These are phyloP conservation scores for Epinotia demarniana DNA, from an alignment of 2,888 invertebrate species.

Conservation along the genomic window DNA sequence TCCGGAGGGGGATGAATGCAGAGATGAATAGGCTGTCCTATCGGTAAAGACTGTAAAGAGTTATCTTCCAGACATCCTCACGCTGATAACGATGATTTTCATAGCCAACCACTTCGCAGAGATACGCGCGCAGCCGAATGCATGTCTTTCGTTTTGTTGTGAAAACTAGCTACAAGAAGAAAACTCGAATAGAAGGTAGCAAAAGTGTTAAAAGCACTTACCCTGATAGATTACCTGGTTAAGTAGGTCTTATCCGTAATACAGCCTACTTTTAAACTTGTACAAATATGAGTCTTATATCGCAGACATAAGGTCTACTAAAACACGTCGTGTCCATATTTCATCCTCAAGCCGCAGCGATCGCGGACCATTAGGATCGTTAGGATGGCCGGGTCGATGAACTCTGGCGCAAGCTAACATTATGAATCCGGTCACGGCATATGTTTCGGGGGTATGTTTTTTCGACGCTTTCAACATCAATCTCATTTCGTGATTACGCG, in stretches of 20 bases:
- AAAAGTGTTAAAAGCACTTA: not conserved
- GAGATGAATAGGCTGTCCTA: no score
- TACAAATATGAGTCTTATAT: not conserved
- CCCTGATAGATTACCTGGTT: not conserved
- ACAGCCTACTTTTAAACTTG: not conserved
- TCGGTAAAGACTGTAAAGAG: no score
- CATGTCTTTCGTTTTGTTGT: no score
- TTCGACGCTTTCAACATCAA: not conserved
- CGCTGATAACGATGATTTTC: no score
- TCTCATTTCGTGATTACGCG: no score
- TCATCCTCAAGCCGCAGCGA: not conserved
- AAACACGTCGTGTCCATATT: constrained; percentile 8
- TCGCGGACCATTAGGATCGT: constrained; percentile 4
- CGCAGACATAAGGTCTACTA: not conserved
- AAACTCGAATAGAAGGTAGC: not conserved
- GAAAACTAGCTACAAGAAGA: no score
- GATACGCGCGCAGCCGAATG: no score
- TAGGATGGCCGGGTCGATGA: not conserved
- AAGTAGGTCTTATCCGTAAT: not conserved
- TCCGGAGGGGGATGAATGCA: no score
- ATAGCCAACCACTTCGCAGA: no score
- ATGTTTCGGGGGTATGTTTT: not conserved
- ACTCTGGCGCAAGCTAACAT: not conserved
- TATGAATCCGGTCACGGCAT: constrained; percentile 7
- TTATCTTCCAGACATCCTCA: no score